Conservation (phyloP, 1,140 invertebrate species). For the Drosophila subobscura region DNA sequence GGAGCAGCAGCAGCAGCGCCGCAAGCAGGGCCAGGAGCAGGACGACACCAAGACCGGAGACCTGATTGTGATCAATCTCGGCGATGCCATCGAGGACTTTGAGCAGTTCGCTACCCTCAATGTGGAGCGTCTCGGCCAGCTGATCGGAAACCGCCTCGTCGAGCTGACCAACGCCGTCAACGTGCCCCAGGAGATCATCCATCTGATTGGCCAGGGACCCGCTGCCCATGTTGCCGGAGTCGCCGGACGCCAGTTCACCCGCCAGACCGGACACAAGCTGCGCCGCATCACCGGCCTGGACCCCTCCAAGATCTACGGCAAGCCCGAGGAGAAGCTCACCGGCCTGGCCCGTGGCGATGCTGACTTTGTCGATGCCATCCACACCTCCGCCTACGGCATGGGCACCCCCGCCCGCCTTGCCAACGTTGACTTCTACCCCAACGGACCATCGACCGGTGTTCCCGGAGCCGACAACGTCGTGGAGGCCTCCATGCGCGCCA, state of each 20-base stretch:
- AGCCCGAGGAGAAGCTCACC: constrained; percentile 84
- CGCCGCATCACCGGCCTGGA: constrained; percentile 88
- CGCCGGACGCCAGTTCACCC: constrained; percentile 86
- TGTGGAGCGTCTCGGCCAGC: constrained; percentile 65
- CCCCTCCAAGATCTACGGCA: constrained; percentile 88
- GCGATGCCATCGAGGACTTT: constrained; percentile 55
- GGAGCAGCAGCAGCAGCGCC: constrained; percentile 40
- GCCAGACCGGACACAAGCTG: constrained; percentile 83
- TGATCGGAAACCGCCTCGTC: constrained; percentile 56
- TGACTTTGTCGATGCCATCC: constrained; percentile 88
- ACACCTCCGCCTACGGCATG: constrained; percentile 90
- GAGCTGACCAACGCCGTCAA: constrained; percentile 66
- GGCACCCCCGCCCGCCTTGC: constrained; percentile 88
- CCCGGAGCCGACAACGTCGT: constrained; percentile 85
- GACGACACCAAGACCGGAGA: constrained; percentile 57
- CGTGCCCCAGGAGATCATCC: constrained; percentile 73
- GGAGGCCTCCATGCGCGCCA: constrained; percentile 87
- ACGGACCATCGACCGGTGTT: constrained; percentile 85
- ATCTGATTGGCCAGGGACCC: constrained; percentile 68
- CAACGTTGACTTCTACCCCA: constrained; percentile 91
- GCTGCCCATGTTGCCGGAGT: constrained; percentile 85
- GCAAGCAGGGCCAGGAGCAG: constrained; percentile 47
- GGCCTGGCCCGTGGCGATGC: constrained; percentile 85
- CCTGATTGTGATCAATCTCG: constrained; percentile 64
- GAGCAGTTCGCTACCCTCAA: constrained; percentile 65